Conservation (phyloP, 1,140 invertebrate species). For the Cydia amplana region DNA sequence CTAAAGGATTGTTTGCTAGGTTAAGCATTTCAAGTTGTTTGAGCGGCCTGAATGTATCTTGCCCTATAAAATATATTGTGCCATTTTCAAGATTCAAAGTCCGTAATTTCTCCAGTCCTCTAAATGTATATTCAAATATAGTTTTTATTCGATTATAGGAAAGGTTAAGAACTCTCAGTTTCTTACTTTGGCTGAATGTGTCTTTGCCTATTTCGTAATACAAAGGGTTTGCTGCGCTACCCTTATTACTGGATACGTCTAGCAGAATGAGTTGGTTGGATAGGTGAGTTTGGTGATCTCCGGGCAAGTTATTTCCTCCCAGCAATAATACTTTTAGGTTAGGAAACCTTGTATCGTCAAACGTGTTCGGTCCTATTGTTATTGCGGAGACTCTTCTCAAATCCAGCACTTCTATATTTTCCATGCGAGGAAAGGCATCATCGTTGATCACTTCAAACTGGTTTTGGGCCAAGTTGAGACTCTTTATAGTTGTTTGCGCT, state of each 20-base stretch:
- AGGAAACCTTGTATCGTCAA: constrained; percentile 66
- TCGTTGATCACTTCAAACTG: constrained; percentile 77
- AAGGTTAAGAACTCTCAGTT: constrained; percentile 67
- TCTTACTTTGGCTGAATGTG: constrained; percentile 56
- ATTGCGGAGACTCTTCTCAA: constrained; percentile 69
- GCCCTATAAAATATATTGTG: constrained; percentile 73
- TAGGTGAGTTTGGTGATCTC: constrained; percentile 71
- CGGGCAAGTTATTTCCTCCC: constrained; percentile 74
- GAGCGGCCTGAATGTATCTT: constrained; percentile 67
- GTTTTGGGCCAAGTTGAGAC: constrained; percentile 76
- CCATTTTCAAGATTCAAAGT: constrained; percentile 77
- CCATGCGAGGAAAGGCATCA: constrained; percentile 78
- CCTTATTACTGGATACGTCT: constrained; percentile 77
- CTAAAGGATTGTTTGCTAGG: constrained; percentile 78
- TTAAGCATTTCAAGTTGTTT: constrained; percentile 75
- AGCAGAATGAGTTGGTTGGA: constrained; percentile 70
- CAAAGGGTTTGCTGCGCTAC: constrained; percentile 58
- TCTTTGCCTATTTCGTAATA: constrained; percentile 73
- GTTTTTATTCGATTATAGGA: constrained; percentile 75
- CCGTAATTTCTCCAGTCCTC: constrained; percentile 69
- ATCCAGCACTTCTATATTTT: constrained; percentile 75
- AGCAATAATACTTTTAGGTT: constrained; percentile 74
- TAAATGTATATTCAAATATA: constrained; percentile 74
- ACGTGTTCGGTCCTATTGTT: constrained; percentile 58
- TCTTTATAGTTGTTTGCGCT: constrained; percentile 73